Evolutionary conservation across 1,140 invertebrate genomes (phyloP), one percentile per base, ranked within the genome.

Genomic region (Drosophila arawakana): DNA sequence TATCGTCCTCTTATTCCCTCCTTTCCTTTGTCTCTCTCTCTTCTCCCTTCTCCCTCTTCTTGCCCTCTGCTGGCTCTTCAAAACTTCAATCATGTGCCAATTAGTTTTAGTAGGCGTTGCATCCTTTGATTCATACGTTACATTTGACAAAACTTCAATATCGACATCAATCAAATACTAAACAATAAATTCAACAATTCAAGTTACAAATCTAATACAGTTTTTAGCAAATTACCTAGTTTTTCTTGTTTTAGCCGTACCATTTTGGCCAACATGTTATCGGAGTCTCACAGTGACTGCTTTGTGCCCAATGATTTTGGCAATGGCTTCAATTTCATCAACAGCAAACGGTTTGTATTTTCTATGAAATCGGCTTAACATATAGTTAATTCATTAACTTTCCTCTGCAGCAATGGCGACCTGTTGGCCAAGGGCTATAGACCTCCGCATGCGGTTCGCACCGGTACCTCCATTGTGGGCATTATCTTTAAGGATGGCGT

Each of bases 401-500:
- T 49, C 18, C 30, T 1, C 35, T 94, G 47, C 92, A 98, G 98
- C 85, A 99, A 99, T 96, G 95, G 95, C 9, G 93, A 95, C 37
- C 92, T 99, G 18, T 92, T 94, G 52, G 93, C 94, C 46, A 95
- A 97, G 92, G 98, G 98, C 0, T 96, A 96, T 76, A 94, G 95
- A 30, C 92, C 95, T 18, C 98, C 98, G 2, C 98, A 95, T 93
- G 95, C 97, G 7, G 95, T 94, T 15, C 99, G 99, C 93, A 99
- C 99, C 63, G 99, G 99, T 81, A 99, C 99, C n/a, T 99, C 99
- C 7, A 99, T 99, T 84, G 97, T 96, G 71, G 99, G 98, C 11
- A 95, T 98, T 15, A 95, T 98, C 54, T 99, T 95, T 89, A 96
- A 97, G 92, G 98, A 98, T 95, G 99, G 98, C 34, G 97, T 99